phyloP scores from a whole-genome alignment of 2,888 invertebrate genomes.

The Melanchra persicariae region DNA sequence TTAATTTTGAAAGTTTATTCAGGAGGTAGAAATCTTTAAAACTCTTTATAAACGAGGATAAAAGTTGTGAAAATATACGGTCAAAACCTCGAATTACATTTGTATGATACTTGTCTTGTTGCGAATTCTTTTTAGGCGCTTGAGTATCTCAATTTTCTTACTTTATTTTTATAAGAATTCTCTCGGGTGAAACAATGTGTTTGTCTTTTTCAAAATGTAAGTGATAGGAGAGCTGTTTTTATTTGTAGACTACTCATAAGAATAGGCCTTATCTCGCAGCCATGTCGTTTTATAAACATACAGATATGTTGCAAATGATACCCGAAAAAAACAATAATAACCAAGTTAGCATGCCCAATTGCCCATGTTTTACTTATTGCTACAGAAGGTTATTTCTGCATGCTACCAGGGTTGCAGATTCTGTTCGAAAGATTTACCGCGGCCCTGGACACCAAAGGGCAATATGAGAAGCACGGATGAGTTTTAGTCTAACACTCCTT shows the following conservation, averaged over 20 bases:
- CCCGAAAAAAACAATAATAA: too few species aligned
- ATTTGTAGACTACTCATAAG: background rate
- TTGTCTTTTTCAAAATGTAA: background rate
- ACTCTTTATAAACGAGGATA: slow-evolving; percentile 4
- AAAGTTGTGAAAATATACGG: slow-evolving; percentile 13
- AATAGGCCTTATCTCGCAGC: background rate
- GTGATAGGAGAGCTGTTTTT: background rate
- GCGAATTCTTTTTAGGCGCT: slow-evolving; percentile 4
- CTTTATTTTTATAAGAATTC: slow-evolving; percentile 25
- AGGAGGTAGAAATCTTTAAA: slow-evolving; percentile 7
- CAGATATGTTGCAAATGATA: too few species aligned
- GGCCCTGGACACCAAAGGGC: too few species aligned
- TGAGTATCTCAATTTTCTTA: slow-evolving; percentile 19
- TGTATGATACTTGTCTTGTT: slow-evolving; percentile 25
- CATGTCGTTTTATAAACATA: background rate
- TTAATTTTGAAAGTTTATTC: slow-evolving; percentile 18
- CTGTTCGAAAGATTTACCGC: too few species aligned
- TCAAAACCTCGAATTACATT: slow-evolving; percentile 27
- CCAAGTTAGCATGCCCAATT: too few species aligned
- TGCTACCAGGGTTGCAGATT: too few species aligned
- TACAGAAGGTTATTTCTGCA: too few species aligned
- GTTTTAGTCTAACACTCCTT: too few species aligned
- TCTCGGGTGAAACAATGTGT: slow-evolving; percentile 4
- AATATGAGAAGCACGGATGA: too few species aligned
- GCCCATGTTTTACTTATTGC: too few species aligned